A percentile compares a stretch with the other conserved stretches of the same genome.
Evolutionary conservation across 2,797 vertebrate species (phyloP).

Genomic region (Chelon auratus): DNA sequence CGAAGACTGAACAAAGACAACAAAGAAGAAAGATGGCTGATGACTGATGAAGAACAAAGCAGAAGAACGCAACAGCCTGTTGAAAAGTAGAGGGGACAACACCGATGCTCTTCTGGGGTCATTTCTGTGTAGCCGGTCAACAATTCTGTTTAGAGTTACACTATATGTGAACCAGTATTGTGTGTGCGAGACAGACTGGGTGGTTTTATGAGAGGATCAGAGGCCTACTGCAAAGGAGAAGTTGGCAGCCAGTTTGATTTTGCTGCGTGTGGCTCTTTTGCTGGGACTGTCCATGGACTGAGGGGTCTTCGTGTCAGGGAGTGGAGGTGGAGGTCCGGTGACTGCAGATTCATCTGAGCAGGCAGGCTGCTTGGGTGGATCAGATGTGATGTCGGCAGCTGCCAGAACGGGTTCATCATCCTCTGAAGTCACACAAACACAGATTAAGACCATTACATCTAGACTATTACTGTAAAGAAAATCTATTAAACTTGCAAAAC

Average conservation of each 20-base stretch:
- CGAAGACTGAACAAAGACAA: conserved; percentile 14
- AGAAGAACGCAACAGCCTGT: conserved; percentile 45
- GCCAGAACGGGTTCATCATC: conserved; percentile 10
- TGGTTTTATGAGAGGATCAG: conserved; percentile 37
- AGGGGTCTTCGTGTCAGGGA: conserved; percentile 35
- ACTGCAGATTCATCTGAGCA: conserved; percentile 24
- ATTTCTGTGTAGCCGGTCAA: conserved; percentile 51
- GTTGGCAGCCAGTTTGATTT: conserved; percentile 94
- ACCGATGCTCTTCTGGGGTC: conserved; percentile 27
- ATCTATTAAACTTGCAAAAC: neutral
- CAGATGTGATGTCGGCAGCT: conserved; percentile 19
- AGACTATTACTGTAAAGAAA: neutral
- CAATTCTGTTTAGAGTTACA: conserved; percentile 71
- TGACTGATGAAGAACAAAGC: conserved; percentile 1
- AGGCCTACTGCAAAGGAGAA: conserved; percentile 92
- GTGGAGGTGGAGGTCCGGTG: conserved; percentile 11
- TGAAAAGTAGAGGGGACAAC: conserved; percentile 14
- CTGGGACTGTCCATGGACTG: conserved; percentile 86
- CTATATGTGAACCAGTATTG: conserved; percentile 22
- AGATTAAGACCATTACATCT: neutral
- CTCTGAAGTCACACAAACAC: conserved; percentile 47
- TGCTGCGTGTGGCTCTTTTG: conserved; percentile 89
- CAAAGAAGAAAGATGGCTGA: conserved; percentile 13
- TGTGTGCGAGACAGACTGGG: neutral
- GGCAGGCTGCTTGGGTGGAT: conserved; percentile 29